A percentile compares a stretch with the other conserved stretches of the same genome.
These are phyloP conservation scores for Drosophila kuntzei DNA, from an alignment of 2,888 invertebrate species.

Conservation along the genomic window DNA sequence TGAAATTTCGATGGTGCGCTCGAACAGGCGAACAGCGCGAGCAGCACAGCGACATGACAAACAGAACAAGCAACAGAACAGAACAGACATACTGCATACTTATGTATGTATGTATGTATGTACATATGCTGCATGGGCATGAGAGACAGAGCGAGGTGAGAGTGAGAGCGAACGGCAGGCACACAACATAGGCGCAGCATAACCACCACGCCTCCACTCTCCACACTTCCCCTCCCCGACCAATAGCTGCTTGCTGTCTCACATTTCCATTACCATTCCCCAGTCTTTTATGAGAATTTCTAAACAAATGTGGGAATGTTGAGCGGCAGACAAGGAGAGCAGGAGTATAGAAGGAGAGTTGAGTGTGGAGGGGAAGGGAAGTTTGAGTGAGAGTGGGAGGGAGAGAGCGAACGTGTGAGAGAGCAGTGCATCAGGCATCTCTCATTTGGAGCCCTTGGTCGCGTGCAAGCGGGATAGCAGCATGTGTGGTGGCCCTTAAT, in stretches of 20 bases:
- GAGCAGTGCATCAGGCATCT: conserved; percentile 7
- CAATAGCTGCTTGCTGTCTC: conserved; percentile 6
- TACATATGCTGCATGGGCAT: conserved; percentile 29
- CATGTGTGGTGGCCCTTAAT: conserved; percentile 39
- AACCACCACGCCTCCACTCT: conserved; percentile 27
- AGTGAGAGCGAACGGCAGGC: conserved; percentile 10
- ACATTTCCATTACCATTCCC: conserved; percentile 32
- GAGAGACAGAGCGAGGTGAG: conserved; percentile 28
- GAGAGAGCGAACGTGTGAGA: neutral
- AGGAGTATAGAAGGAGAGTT: conserved; percentile 6
- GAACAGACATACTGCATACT: conserved; percentile 34
- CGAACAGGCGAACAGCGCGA: conserved; percentile 83
- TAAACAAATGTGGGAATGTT: conserved; percentile 35
- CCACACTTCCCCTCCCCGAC: neutral
- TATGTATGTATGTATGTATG: neutral
- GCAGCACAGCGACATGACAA: conserved; percentile 37
- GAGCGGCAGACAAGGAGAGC: conserved; percentile 8
- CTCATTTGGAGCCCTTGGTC: conserved; percentile 16
- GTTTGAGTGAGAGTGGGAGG: neutral
- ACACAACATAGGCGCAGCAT: conserved; percentile 50
- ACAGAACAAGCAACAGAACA: conserved; percentile 48
- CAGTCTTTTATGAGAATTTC: conserved; percentile 33
- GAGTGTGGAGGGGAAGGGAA: neutral
- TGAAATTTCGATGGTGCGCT: conserved; percentile 86
- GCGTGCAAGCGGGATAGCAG: conserved; percentile 31